Percentiles rank a stretch among this genome's conserved stretches.
These are phyloP conservation scores for Meganola albula DNA, from an alignment of 2,888 invertebrate species.

Conservation along the genomic window DNA sequence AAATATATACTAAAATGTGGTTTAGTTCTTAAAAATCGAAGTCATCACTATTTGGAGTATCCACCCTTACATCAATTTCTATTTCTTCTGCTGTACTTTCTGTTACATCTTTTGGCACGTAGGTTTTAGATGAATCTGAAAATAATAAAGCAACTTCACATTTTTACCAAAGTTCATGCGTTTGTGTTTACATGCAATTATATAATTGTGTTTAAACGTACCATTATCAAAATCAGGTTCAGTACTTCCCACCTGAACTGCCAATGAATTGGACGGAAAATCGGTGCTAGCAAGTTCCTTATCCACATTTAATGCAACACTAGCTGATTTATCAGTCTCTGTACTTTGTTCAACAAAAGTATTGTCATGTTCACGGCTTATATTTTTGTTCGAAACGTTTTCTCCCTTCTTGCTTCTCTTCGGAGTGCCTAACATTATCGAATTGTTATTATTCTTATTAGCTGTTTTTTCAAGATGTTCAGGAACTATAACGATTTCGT, in stretches of 20 bases:
- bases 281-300: constrained; percentile 7
- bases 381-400: background rate
- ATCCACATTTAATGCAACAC: too few relatives aligned
- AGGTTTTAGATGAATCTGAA: constrained; percentile 48
- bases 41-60: constrained; percentile 49
- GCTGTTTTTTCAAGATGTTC: constrained; percentile 12
- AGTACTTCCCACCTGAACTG: constrained; percentile 43
- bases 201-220: too few relatives aligned
- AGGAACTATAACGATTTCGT: constrained; percentile 25
- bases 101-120: constrained; percentile 25
- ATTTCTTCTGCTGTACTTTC: constrained; percentile 22
- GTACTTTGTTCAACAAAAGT: background rate
- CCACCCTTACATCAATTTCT: constrained; percentile 26
- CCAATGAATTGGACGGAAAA: constrained; percentile 36
- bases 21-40: constrained; percentile 46
- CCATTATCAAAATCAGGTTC: constrained; percentile 32
- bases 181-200: too few relatives aligned
- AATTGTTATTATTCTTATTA: constrained; percentile 34
- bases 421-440: constrained; percentile 37
- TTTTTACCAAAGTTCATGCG: too few relatives aligned
- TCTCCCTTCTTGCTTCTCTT: constrained; percentile 22
- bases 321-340: constrained; percentile 6
- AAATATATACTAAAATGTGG: background rate
- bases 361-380: background rate
- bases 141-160: constrained; percentile 12